A percentile compares a stretch with the other conserved stretches of the same genome.
Conservation (phyloP, 2,797 vertebrate genomes). For the Moxostoma hubbsi region DNA sequence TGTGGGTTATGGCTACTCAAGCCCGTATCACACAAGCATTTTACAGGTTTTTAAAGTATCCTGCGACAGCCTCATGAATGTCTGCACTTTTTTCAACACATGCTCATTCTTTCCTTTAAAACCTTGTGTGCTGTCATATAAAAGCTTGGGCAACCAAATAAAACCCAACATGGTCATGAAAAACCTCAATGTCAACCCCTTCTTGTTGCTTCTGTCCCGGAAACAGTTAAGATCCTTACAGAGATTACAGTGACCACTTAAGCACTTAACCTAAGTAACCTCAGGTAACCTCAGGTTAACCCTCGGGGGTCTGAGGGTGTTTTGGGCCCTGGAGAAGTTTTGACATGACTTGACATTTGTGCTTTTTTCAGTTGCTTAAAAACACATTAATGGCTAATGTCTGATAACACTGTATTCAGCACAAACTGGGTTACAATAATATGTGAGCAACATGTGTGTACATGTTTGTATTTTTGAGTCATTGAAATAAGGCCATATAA, state of each 20-base stretch:
- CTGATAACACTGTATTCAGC: no score
- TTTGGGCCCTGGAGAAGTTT: no score
- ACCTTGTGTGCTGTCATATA: slow-evolving; percentile 12
- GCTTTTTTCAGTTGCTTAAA: no score
- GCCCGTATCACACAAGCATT: not conserved
- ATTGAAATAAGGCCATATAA: no score
- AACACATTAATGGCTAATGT: no score
- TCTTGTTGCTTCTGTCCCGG: not conserved
- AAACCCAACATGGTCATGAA: slow-evolving; percentile 3
- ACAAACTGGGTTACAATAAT: no score
- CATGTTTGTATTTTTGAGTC: no score
- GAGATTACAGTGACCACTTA: not conserved
- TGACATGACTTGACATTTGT: no score
- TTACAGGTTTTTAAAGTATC: slow-evolving; percentile 3
- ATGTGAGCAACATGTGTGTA: no score
- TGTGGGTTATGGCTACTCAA: not conserved
- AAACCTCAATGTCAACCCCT: not conserved
- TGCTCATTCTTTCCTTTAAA: slow-evolving; percentile 3
- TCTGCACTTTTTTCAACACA: slow-evolving; percentile 2
- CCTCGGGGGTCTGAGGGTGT: no score
- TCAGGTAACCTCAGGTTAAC: no score
- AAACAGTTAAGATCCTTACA: not conserved
- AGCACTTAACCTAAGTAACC: no score
- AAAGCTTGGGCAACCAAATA: not conserved
- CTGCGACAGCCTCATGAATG: not conserved